Percentiles rank a stretch among this genome's conserved stretches.
phyloP scores from a whole-genome alignment of 1,140 invertebrate genomes.

The Zaprionus davidi region DNA sequence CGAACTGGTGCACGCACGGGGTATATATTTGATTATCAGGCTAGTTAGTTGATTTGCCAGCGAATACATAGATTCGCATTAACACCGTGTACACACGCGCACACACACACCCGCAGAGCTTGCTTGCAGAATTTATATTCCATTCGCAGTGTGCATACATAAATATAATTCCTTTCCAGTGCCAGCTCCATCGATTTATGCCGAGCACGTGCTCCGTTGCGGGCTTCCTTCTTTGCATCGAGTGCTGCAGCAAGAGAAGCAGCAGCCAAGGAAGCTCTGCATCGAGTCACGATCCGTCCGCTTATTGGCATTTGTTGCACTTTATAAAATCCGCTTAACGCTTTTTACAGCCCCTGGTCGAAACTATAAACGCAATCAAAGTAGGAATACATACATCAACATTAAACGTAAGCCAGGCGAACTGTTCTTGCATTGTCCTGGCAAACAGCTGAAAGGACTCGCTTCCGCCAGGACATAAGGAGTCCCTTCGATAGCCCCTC shows the following conservation, averaged over 20 bases:
- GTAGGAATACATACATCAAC: conserved; percentile 70
- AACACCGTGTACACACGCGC: conserved; percentile 31
- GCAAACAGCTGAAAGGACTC: conserved; percentile 8
- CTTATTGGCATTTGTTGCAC: conserved; percentile 80
- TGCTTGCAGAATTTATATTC: conserved; percentile 61
- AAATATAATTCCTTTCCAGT: conserved; percentile 57
- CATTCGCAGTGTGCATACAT: conserved; percentile 64
- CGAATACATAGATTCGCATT: conserved; percentile 34
- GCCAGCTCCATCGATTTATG: conserved; percentile 59
- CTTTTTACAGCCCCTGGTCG: conserved; percentile 37
- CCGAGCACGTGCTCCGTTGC: conserved; percentile 58
- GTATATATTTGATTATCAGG: conserved; percentile 41
- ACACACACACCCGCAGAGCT: not conserved
- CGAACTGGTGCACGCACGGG: conserved; percentile 11
- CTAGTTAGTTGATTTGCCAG: conserved; percentile 48
- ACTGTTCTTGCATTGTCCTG: conserved; percentile 16
- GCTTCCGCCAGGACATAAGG: not conserved
- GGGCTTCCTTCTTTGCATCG: conserved; percentile 28
- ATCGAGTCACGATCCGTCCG: conserved; percentile 38
- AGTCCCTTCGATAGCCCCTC: not conserved
- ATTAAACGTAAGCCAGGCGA: conserved; percentile 55
- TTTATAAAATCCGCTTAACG: conserved; percentile 80
- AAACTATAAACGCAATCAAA: conserved; percentile 66
- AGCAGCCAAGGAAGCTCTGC: conserved; percentile 1
- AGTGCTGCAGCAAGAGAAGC: conserved; percentile 13